phyloP scores from a whole-genome alignment of 1,140 invertebrate species.

The Conopomorpha cramerella region DNA sequence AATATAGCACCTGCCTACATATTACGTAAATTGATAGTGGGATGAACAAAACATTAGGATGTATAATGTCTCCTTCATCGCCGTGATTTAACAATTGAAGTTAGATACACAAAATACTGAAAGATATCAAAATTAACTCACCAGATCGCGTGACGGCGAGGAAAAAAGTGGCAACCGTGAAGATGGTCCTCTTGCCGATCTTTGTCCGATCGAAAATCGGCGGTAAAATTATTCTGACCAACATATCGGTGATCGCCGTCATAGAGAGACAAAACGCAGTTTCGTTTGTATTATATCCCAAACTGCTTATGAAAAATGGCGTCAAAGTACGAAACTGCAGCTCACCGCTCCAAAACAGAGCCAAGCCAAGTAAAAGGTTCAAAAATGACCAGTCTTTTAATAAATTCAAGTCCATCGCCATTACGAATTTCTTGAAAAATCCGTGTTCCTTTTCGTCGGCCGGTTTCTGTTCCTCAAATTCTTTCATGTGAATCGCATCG shows the following conservation, averaged over 20 bases:
- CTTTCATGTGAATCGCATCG: slow-evolving; percentile 51
- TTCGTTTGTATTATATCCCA: slow-evolving; percentile 68
- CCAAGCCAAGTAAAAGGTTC: slow-evolving; percentile 71
- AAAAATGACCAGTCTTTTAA: slow-evolving; percentile 70
- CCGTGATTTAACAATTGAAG: no score
- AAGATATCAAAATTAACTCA: slow-evolving; percentile 44
- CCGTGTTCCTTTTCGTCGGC: slow-evolving; percentile 39
- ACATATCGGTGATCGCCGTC: slow-evolving; percentile 73
- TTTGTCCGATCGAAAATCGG: slow-evolving; percentile 71
- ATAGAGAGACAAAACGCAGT: slow-evolving; percentile 73
- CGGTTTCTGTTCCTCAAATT: slow-evolving; percentile 37
- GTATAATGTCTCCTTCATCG: no score
- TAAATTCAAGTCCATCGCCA: slow-evolving; percentile 67
- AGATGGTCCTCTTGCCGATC: slow-evolving; percentile 70
- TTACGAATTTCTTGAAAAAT: slow-evolving; percentile 59
- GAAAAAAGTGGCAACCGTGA: slow-evolving; percentile 69
- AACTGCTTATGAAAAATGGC: slow-evolving; percentile 71
- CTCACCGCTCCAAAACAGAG: slow-evolving; percentile 74
- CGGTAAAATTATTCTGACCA: slow-evolving; percentile 70
- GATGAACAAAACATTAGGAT: no score
- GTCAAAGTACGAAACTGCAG: slow-evolving; percentile 77
- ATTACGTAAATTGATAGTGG: no score
- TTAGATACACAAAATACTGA: no score
- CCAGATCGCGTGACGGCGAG: slow-evolving; percentile 72
- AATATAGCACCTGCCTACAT: no score